Evolutionary conservation across 2,888 invertebrate species (phyloP).

Genomic region (Drosophila glabriapex): DNA sequence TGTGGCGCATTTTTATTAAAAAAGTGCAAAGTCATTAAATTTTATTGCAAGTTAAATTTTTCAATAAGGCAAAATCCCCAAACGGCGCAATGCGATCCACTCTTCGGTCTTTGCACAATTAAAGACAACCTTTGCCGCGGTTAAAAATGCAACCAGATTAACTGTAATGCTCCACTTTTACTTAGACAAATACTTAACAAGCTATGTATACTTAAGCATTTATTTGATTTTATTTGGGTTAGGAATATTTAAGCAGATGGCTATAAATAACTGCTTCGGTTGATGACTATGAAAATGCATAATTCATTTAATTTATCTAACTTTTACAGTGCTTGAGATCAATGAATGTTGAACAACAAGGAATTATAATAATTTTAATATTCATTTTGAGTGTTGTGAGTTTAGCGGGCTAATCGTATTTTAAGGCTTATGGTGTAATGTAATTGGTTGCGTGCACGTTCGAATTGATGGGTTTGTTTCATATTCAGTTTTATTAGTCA

Average conservation of each 20-base stretch:
- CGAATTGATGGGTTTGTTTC: background rate
- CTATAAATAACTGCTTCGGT: background rate
- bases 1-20: constrained; percentile 63
- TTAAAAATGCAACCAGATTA: background rate
- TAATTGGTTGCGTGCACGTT: background rate
- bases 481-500: background rate
- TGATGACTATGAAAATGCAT: background rate
- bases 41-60: constrained; percentile 78
- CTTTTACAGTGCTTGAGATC: background rate
- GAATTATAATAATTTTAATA: background rate
- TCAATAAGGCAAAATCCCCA: constrained; percentile 67
- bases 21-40: constrained; percentile 78
- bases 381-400: background rate
- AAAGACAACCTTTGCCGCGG: background rate
- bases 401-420: background rate
- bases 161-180: background rate
- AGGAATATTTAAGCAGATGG: background rate
- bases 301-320: background rate
- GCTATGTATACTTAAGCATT: background rate
- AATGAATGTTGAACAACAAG: background rate
- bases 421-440: background rate
- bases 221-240: background rate
- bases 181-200: constrained; percentile 7
- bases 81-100: constrained; percentile 4
- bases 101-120: constrained; percentile 34